Evolutionary conservation across 2,113 vertebrate genomes (phyloP).

Genomic region (Reinhardtius hippoglossoides): DNA sequence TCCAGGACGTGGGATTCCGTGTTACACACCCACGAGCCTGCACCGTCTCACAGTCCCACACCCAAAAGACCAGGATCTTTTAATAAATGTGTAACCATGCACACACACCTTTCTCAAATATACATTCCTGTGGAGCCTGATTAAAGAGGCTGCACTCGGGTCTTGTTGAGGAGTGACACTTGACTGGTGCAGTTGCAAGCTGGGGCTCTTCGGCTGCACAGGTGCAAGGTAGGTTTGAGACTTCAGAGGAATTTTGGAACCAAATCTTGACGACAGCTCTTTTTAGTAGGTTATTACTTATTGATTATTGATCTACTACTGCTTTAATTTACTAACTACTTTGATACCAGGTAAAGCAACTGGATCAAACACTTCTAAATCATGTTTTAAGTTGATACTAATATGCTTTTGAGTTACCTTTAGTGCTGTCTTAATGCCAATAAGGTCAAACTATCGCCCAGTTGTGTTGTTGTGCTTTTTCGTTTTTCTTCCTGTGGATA

Average conservation of each 20-base stretch:
- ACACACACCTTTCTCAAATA: slow-evolving; percentile 87
- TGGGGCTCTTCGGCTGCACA: not conserved
- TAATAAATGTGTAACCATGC: slow-evolving; percentile 82
- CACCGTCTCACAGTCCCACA: slow-evolving; percentile 70
- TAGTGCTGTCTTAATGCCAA: too few species aligned
- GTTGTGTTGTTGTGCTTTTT: too few species aligned
- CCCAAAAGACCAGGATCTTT: slow-evolving; percentile 84
- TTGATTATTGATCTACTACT: not conserved
- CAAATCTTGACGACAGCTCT: not conserved
- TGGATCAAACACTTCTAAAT: not conserved
- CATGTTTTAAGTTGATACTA: not conserved
- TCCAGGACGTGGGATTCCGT: slow-evolving; percentile 75
- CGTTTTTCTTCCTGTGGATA: not conserved
- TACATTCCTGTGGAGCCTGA: slow-evolving; percentile 75
- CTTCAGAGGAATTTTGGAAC: not conserved
- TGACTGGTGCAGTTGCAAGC: not conserved
- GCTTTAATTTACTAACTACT: not conserved
- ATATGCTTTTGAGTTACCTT: too few species aligned
- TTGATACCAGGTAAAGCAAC: not conserved
- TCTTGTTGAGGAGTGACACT: slow-evolving; percentile 34
- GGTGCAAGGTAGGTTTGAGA: slow-evolving; percentile 51
- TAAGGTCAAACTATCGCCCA: too few species aligned
- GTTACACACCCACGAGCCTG: slow-evolving; percentile 63
- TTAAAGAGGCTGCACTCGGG: slow-evolving; percentile 74
- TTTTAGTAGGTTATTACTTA: not conserved